Conservation (phyloP, 2,888 invertebrate species). For the Thera britannica region DNA sequence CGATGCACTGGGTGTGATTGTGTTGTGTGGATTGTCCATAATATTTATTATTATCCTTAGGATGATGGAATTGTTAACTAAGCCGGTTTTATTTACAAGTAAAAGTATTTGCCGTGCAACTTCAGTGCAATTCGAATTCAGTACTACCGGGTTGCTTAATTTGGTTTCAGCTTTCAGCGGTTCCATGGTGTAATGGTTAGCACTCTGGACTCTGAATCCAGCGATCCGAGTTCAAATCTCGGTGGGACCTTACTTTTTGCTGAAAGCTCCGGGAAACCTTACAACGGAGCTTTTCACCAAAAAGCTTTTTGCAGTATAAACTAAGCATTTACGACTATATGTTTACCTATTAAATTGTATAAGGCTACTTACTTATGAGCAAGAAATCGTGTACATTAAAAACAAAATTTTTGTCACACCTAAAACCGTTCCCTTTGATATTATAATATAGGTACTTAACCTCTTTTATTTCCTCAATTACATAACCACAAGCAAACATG, state of each 20-base stretch:
- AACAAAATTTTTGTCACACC: too few relatives aligned
- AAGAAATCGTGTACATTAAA: too few relatives aligned
- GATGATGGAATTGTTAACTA: too few relatives aligned
- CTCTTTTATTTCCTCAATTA: too few relatives aligned
- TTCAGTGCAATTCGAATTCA: background rate
- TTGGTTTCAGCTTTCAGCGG: conserved; percentile 54
- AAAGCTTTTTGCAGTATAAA: background rate
- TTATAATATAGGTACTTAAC: too few relatives aligned
- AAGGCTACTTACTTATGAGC: background rate
- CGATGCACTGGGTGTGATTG: too few relatives aligned
- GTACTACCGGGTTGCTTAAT: conserved; percentile 22
- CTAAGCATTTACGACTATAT: background rate
- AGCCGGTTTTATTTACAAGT: too few relatives aligned
- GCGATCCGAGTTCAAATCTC: conserved; percentile 93
- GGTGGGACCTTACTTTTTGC: conserved; percentile 85
- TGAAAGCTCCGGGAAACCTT: background rate
- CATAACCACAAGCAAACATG: conserved; percentile 5
- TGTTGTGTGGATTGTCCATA: too few relatives aligned
- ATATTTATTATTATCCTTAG: too few relatives aligned
- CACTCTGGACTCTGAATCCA: conserved; percentile 93
- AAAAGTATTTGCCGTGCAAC: too few relatives aligned
- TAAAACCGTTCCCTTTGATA: background rate
- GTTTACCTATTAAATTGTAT: too few relatives aligned
- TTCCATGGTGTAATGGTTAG: conserved; percentile 91
- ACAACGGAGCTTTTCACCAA: background rate